phyloP scores from a whole-genome alignment of 2,797 vertebrate genomes.

The Graptemys geographica region DNA sequence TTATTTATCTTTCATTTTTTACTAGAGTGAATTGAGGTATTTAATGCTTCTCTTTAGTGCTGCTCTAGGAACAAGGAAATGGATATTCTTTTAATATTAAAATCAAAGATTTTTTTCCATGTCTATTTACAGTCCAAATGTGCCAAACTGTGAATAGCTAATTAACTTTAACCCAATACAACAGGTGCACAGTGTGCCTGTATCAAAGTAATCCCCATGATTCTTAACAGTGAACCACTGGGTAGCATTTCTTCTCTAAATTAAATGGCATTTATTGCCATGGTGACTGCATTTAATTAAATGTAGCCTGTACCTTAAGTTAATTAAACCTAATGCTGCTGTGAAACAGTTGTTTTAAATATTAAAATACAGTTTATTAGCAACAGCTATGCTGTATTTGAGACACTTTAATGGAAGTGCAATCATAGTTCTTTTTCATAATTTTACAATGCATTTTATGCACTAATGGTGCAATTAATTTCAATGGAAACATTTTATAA shows the following conservation, averaged over 20 bases:
- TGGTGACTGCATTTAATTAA: constrained; percentile 85
- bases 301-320: constrained; percentile 86
- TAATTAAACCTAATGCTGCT: constrained; percentile 85
- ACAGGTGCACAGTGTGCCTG: constrained; percentile 81
- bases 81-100: constrained; percentile 70
- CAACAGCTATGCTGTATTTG: constrained; percentile 83
- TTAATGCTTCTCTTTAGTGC: constrained; percentile 76
- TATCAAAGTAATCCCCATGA: constrained; percentile 46
- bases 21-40: constrained; percentile 70
- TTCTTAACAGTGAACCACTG: constrained; percentile 70
- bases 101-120: constrained; percentile 78
- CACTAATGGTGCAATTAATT: constrained; percentile 85
- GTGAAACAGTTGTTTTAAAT: constrained; percentile 85
- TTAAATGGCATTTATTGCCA: constrained; percentile 80
- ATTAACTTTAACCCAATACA: constrained; percentile 83
- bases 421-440: constrained; percentile 86
- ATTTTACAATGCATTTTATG: constrained; percentile 83
- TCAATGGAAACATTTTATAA: constrained; percentile 84
- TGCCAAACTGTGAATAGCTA: constrained; percentile 91
- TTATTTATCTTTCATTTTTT: constrained; percentile 57
- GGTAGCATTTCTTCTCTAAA: constrained; percentile 76
- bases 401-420: constrained; percentile 87
- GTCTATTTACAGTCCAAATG: constrained; percentile 83
- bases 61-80: constrained; percentile 71
- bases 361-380: constrained; percentile 83